Evolutionary conservation across 2,113 vertebrate species (phyloP).

Genomic region (Acrocephalus arundinaceus): DNA sequence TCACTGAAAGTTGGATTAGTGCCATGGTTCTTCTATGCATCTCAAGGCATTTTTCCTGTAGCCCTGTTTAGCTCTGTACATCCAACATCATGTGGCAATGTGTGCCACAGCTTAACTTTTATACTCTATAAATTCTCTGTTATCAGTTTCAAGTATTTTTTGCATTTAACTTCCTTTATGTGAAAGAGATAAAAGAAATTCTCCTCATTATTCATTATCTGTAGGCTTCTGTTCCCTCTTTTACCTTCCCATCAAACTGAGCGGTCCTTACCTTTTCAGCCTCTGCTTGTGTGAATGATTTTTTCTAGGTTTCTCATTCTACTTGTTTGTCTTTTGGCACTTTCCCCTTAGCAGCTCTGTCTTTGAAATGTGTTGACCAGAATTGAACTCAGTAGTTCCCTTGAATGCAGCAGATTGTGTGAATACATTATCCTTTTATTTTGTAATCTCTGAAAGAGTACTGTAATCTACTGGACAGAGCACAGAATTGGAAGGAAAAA

Average conservation of each 20-base stretch:
- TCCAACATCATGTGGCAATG: neutral
- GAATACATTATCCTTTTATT: constrained; percentile 60
- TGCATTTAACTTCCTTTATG: neutral
- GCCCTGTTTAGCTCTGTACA: neutral
- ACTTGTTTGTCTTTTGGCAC: constrained; percentile 1
- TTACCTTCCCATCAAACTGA: neutral
- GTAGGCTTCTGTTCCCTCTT: neutral
- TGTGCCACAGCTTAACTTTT: neutral
- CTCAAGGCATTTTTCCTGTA: neutral
- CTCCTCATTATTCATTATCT: neutral
- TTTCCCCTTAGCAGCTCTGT: neutral
- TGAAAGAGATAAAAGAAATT: neutral
- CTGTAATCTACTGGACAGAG: constrained; percentile 52
- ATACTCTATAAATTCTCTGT: neutral
- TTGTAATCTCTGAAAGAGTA: constrained; percentile 31
- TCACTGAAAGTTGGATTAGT: neutral
- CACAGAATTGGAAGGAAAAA: constrained; percentile 36
- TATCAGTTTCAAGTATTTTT: neutral
- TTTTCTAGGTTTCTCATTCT: constrained; percentile 29
- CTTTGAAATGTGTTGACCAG: constrained; percentile 38
- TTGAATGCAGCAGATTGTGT: constrained; percentile 12
- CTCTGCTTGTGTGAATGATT: neutral
- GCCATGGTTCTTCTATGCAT: neutral
- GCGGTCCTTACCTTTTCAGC: neutral
- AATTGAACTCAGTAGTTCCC: constrained; percentile 7